These are phyloP conservation scores for Agriopis marginaria DNA, from an alignment of 2,888 invertebrate genomes.

Conservation along the genomic window DNA sequence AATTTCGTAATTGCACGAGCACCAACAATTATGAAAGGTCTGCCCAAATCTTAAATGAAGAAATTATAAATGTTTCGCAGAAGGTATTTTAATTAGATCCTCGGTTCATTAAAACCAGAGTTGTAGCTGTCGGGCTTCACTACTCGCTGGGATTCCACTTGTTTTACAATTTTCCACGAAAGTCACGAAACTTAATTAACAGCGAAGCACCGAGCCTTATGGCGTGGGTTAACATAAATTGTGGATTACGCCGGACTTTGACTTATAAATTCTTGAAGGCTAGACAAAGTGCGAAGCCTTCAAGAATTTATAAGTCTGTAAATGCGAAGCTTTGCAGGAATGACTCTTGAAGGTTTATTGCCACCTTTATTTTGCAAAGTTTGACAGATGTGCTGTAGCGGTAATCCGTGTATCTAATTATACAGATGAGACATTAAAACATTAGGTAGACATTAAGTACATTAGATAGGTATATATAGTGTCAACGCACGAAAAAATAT, in stretches of 20 bases:
- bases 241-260: conserved; percentile 20
- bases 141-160: conserved; percentile 36
- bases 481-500: too few relatives aligned
- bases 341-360: background rate
- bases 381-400: background rate
- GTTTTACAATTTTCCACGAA: conserved; percentile 42
- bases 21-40: conserved; percentile 16
- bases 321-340: conserved; percentile 3
- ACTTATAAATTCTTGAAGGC: conserved; percentile 11
- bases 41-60: conserved; percentile 30
- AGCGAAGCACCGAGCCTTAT: conserved; percentile 33
- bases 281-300: too few relatives aligned
- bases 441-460: too few relatives aligned
- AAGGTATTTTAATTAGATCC: conserved; percentile 46
- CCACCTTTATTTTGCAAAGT: conserved; percentile 2
- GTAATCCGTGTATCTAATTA: background rate
- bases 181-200: conserved; percentile 47
- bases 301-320: too few relatives aligned
- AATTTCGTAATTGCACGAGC: conserved; percentile 2
- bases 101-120: conserved; percentile 35
- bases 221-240: conserved; percentile 20
- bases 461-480: too few relatives aligned
- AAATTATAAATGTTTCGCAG: conserved; percentile 38
- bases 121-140: conserved; percentile 37
- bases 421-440: too few relatives aligned